Percentiles rank a stretch among this genome's conserved stretches.
These are phyloP conservation scores for Phrynosoma platyrhinos DNA, from an alignment of 2,113 vertebrate species.

Conservation along the genomic window DNA sequence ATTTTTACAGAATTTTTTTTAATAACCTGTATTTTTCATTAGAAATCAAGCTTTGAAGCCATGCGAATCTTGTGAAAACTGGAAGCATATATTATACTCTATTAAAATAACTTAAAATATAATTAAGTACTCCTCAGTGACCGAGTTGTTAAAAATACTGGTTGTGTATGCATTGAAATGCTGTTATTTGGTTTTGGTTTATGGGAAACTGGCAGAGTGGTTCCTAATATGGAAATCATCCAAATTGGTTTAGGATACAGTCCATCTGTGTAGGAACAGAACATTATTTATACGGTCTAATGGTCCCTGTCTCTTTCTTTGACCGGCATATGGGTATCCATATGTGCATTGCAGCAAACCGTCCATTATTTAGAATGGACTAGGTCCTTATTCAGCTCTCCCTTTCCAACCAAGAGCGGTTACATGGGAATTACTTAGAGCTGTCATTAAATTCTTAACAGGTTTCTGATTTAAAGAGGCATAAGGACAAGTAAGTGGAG, in stretches of 20 bases:
- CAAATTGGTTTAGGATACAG: background rate
- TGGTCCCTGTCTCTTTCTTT: background rate
- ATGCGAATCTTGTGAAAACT: background rate
- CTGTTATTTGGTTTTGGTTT: background rate
- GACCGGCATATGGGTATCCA: background rate
- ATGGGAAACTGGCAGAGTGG: background rate
- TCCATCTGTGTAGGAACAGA: background rate
- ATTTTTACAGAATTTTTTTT: constrained; percentile 22
- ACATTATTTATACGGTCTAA: background rate
- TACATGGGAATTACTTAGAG: background rate
- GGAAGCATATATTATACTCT: background rate
- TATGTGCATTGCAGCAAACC: background rate
- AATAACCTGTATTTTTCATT: background rate
- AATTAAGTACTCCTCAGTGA: background rate
- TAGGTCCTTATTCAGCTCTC: background rate
- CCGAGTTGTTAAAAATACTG: background rate
- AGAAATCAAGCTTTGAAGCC: background rate
- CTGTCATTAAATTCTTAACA: background rate
- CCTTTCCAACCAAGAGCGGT: background rate
- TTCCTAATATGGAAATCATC: background rate
- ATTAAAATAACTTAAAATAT: background rate
- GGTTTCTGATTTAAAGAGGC: background rate
- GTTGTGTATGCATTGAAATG: background rate
- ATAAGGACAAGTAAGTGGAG: background rate
- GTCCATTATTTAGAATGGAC: background rate